Base-by-base conservation (phyloP, 1,140 invertebrate genomes). In the Listronotus oregonensis region DNA sequence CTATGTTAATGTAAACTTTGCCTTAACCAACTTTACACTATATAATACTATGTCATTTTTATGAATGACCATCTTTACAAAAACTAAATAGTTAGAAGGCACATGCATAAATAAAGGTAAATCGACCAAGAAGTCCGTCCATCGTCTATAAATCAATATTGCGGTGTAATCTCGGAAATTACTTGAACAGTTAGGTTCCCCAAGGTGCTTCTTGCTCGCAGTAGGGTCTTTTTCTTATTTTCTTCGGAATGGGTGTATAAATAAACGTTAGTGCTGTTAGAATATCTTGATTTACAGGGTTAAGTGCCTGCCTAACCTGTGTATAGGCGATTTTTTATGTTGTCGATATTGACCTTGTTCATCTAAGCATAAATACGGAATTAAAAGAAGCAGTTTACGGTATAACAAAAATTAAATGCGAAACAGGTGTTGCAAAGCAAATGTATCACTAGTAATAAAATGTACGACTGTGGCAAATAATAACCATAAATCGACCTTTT, bases 221-320 rank as follows among this genome's bases (percentile, higher is more conserved):
- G 47, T 57, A 51, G 54, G 43, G 46, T 64, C 52, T 57, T 65
- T 65, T 65, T 65, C 63, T 65, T 65, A 51, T 65, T 65, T 65
- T 49, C 37, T 31, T 15, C 55, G 34, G 47, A 50, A 50, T 58
- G 63, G 63, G 63, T 65, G 54, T 65, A 65, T 65, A 65, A 65
- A 65, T 65, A 65, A 65, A 58, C 63, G 46, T 18, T 49, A 17
- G 54, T 58, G 63, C 63, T 65, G 63, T 58, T 65, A 65, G 63
- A 65, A 65, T 65, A 65, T 65, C 63, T 65, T 65, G 63, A 65
- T 65, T 65, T 65, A 65, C 63, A 58, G 63, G 63, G 63, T 65
- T 65, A 65, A 65, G 55, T 58, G 63, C 63, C 63, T 65, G 63
- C 63, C 63, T 65, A 65, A 65, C 63, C 63, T 51, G 63, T 42